Evolutionary conservation across 2,797 vertebrate species (phyloP).

Genomic region (Chiroxiphia lanceolata): DNA sequence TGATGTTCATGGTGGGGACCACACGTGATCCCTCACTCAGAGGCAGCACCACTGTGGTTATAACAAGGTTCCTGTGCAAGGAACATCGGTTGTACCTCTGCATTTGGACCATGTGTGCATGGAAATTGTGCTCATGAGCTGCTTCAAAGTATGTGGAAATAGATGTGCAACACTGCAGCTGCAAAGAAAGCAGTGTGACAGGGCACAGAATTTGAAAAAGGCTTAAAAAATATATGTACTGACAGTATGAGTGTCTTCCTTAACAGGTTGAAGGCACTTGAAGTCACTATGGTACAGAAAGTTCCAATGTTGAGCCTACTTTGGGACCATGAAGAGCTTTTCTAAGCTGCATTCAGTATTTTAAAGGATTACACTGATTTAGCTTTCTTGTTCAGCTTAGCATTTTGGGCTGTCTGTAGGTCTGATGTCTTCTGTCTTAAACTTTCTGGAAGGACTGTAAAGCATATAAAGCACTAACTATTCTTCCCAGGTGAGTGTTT

Average conservation of each 20-base stretch:
- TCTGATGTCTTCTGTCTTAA: not conserved
- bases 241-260: not conserved
- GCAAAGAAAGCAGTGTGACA: not conserved
- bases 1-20: not conserved
- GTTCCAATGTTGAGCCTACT: not conserved
- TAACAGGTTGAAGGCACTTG: not conserved
- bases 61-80: not conserved
- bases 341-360: not conserved
- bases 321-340: not conserved
- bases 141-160: not conserved
- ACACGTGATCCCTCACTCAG: accelerated
- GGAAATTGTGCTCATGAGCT: not conserved
- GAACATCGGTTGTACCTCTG: accelerated
- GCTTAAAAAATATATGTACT: too few relatives aligned
- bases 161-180: not conserved
- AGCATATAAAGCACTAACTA: not conserved
- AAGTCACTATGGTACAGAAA: not conserved
- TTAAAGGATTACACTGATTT: not conserved
- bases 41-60: not conserved
- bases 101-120: accelerated
- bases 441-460: not conserved
- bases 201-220: not conserved
- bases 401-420: not conserved
- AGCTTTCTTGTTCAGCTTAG: not conserved
- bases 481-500: not conserved